Base-by-base conservation (phyloP, 1,140 invertebrate species). In the Drosophila varians region DNA sequence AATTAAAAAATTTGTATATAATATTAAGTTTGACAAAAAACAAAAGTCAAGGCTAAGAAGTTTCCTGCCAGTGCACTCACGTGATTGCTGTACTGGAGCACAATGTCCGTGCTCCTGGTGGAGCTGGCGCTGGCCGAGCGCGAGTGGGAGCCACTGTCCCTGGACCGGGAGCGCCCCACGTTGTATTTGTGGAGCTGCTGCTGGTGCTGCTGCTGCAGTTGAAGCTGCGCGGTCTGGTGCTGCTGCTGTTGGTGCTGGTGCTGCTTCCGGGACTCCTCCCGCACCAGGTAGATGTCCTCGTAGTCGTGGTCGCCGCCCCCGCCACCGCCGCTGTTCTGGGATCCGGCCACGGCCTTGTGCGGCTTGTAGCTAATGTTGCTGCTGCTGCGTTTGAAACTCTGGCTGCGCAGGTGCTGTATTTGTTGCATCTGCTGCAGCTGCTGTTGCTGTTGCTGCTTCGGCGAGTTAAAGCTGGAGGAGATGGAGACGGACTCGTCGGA, bases 261-360 rank as follows among this genome's bases (percentile, higher is more conserved):
- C 26, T 84, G 78, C 71, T 88, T 83, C 16, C 92, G 71, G 12
- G 90, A 92, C 60, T 95, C 94, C 40, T 94, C 93, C 23, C 93
- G 92, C 7, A 95, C 92, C 72, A 94, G 74, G 84, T 95, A 95
- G 38, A 96, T 95, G 58, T 96, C 95, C 89, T 96, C 95, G 75
- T 96, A 96, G 76, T 95, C 95, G 57, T 95, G 94, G 60, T 95
- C 94, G 1, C 75, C 82, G 11, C 7, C 45, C 25, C 55, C 60
- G 26, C 4, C 70, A 14, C 38, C 70, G 12, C 49, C 43, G 12
- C 68, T 25, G 19, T 55, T 66, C 53, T 49, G 45, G 26, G 21
- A 51, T 25, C 57, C 38, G 16, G 58, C 68, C 18, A 60, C 36
- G 3, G 51, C 80, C 40, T 77, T 77, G 36, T 72, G 66, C 12